phyloP scores from a whole-genome alignment of 2,888 invertebrate genomes.

The Phalera bucephala region DNA sequence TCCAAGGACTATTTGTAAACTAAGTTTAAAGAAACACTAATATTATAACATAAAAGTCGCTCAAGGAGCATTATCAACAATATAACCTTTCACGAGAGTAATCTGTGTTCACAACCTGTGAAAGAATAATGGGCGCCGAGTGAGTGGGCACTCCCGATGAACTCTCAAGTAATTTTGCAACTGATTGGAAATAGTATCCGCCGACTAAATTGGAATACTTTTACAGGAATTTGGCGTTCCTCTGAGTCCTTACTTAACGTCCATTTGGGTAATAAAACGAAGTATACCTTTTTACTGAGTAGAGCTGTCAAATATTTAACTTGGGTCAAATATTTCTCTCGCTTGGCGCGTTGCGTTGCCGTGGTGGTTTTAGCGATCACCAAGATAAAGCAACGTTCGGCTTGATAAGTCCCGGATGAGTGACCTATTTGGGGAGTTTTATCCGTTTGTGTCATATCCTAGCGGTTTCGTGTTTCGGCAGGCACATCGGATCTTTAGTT shows the following conservation, averaged over 20 bases:
- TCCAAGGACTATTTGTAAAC: too few relatives aligned
- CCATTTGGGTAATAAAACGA: constrained; percentile 12
- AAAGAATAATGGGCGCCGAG: constrained; percentile 55
- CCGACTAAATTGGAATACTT: constrained; percentile 38
- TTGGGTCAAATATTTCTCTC: too few relatives aligned
- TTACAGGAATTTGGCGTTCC: constrained; percentile 26
- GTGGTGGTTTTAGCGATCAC: too few relatives aligned
- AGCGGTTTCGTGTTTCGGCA: too few relatives aligned
- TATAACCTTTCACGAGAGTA: constrained; percentile 32
- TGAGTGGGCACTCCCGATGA: constrained; percentile 39
- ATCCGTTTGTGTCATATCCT: too few relatives aligned
- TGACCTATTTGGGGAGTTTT: too few relatives aligned
- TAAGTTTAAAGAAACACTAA: background rate
- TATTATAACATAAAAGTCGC: constrained; percentile 8
- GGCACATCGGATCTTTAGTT: too few relatives aligned
- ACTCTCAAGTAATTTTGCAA: constrained; percentile 51
- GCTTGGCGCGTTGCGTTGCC: too few relatives aligned
- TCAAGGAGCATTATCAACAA: constrained; percentile 19
- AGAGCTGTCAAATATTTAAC: too few relatives aligned
- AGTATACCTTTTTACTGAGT: too few relatives aligned
- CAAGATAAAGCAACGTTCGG: too few relatives aligned
- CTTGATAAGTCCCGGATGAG: too few relatives aligned
- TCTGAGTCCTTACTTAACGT: constrained; percentile 14
- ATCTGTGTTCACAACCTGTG: constrained; percentile 51
- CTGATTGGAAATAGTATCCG: constrained; percentile 48